A percentile compares a stretch with the other conserved stretches of the same genome.
Conservation (phyloP, 2,888 invertebrate species). For the Sphaerophoria taeniata region DNA sequence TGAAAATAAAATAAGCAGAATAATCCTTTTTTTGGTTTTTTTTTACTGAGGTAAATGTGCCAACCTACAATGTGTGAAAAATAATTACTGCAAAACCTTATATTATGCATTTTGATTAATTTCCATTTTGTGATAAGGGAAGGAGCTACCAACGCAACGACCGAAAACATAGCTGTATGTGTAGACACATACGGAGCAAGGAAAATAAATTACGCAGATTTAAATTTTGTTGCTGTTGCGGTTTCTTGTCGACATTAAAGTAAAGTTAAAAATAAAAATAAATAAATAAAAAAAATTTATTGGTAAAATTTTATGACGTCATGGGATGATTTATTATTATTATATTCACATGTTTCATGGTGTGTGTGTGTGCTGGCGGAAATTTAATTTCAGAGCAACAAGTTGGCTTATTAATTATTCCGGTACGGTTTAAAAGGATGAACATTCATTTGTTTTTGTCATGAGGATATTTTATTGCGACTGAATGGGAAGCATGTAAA, state of each 20-base stretch:
- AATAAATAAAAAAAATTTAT: slow-evolving; percentile 37
- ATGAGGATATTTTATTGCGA: not conserved
- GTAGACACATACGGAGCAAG: slow-evolving; percentile 8
- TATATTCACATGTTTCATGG: not conserved
- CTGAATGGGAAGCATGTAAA: not conserved
- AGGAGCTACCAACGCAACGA: not conserved
- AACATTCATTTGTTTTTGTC: not conserved
- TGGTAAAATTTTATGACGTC: slow-evolving; percentile 47
- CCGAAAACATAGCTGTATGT: not conserved
- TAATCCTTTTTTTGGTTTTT: slow-evolving; percentile 62
- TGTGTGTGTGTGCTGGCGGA: not conserved
- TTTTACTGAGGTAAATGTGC: too few relatives aligned
- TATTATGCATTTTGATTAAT: slow-evolving; percentile 73
- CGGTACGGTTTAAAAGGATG: not conserved
- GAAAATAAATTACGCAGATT: slow-evolving; percentile 67
- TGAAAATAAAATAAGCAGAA: slow-evolving; percentile 26
- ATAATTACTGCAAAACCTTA: slow-evolving; percentile 70
- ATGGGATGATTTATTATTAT: slow-evolving; percentile 51
- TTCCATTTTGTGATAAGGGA: slow-evolving; percentile 7
- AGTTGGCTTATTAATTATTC: slow-evolving; percentile 25
- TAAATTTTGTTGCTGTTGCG: slow-evolving; percentile 46
- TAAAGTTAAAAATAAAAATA: not conserved
- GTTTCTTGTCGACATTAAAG: slow-evolving; percentile 40
- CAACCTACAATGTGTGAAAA: slow-evolving; percentile 66
- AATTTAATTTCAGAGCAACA: slow-evolving; percentile 21